These are phyloP conservation scores for Montipora foliosa DNA, from an alignment of 64 coral and sea anemone genomes.

Conservation along the genomic window DNA sequence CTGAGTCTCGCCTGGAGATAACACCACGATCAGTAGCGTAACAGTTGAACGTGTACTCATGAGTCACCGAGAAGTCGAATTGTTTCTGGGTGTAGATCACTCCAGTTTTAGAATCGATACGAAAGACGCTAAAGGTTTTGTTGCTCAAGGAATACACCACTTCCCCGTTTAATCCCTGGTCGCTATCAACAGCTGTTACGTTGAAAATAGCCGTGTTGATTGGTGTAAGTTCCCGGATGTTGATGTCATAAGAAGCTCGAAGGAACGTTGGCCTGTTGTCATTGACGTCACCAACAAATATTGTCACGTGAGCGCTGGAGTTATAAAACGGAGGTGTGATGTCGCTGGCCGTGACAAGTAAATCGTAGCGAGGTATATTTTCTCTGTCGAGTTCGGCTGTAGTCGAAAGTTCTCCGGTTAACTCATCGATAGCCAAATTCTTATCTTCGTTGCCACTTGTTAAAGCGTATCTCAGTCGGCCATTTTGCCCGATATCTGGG, in stretches of 20 bases:
- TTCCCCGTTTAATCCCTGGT: conserved; percentile 68
- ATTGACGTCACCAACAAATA: conserved; percentile 77
- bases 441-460: conserved; percentile 49
- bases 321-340: conserved; percentile 55
- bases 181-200: conserved; percentile 78
- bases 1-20: conserved; percentile 34
- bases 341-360: conserved; percentile 80
- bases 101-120: conserved; percentile 77
- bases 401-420: conserved; percentile 76
- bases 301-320: conserved; percentile 60
- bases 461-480: conserved; percentile 67
- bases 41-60: conserved; percentile 65
- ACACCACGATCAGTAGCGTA: conserved; percentile 74
- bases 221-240: conserved; percentile 38
- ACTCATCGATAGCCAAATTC: conserved; percentile 55
- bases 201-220: conserved; percentile 62
- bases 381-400: conserved; percentile 76
- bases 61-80: conserved; percentile 69
- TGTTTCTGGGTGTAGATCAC: conserved; percentile 79
- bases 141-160: conserved; percentile 72
- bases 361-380: conserved; percentile 56
- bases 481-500: conserved; percentile 70
- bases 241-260: conserved; percentile 46
- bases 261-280: conserved; percentile 87
- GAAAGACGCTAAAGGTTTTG: conserved; percentile 57